Percentiles rank a stretch among this genome's conserved stretches.
Evolutionary conservation across 2,797 vertebrate genomes (phyloP).

Genomic region (Benthosema pterotum): DNA sequence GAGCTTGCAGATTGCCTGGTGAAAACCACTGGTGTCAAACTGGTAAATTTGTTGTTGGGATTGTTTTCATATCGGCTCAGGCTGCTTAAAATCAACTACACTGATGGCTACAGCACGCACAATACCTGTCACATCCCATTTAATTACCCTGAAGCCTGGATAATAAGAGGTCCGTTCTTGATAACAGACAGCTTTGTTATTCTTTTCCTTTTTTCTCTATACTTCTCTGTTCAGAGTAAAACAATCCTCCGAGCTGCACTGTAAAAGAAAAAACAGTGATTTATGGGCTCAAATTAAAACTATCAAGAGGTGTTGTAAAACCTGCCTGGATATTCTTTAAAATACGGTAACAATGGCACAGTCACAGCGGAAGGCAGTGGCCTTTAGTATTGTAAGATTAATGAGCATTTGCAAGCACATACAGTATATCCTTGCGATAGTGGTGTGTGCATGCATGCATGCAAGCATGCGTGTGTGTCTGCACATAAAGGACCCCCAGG

Average conservation of each 20-base stretch:
- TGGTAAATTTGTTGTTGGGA: too few relatives aligned
- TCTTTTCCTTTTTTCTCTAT: conserved; percentile 29
- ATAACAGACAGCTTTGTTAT: conserved; percentile 62
- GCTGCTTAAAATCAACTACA: too few relatives aligned
- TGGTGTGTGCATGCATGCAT: neutral
- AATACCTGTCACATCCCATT: conserved; percentile 53
- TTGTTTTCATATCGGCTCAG: too few relatives aligned
- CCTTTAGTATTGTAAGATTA: conserved; percentile 59
- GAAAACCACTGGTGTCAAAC: too few relatives aligned
- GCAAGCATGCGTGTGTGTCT: too few relatives aligned
- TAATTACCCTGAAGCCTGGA: conserved; percentile 62
- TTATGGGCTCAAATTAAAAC: conserved; percentile 54
- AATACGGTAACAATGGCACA: conserved; percentile 56
- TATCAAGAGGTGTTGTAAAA: conserved; percentile 47
- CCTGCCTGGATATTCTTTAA: conserved; percentile 50
- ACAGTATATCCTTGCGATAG: conserved; percentile 49
- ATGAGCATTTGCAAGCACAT: conserved; percentile 28
- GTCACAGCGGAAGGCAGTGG: conserved; percentile 44
- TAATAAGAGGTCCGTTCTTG: conserved; percentile 55
- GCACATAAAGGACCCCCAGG: too few relatives aligned
- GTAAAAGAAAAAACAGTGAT: conserved; percentile 59
- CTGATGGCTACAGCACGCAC: conserved; percentile 19
- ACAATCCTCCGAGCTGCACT: conserved; percentile 48
- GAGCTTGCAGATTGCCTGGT: too few relatives aligned
- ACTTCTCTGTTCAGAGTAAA: conserved; percentile 40